A percentile compares a stretch with the other conserved stretches of the same genome.
Conservation (phyloP, 2,113 vertebrate species). For the Vulpes lagopus region DNA sequence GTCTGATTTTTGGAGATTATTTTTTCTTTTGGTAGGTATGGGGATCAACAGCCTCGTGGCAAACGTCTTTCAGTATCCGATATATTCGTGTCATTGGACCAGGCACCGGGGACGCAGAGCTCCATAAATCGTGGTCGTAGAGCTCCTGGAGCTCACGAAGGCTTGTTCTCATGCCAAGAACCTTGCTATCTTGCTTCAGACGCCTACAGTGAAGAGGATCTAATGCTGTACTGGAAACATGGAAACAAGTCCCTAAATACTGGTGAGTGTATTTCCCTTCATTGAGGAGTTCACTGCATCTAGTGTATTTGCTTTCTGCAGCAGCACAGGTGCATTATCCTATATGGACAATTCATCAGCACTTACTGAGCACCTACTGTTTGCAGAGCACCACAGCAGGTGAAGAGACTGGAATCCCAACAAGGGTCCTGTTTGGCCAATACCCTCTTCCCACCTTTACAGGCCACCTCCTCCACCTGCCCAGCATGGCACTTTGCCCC, state of each 20-base stretch:
- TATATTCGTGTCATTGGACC: not conserved
- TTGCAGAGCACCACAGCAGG: not conserved
- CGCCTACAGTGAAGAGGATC: conserved; percentile 95
- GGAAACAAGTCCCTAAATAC: conserved; percentile 94
- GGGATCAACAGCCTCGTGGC: not conserved
- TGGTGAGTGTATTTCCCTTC: conserved; percentile 93
- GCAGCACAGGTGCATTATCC: conserved; percentile 92
- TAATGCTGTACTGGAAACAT: conserved; percentile 96
- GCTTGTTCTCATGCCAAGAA: not conserved
- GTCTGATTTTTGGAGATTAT: not conserved
- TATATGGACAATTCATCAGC: not conserved
- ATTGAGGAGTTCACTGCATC: conserved; percentile 95
- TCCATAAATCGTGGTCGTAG: not conserved
- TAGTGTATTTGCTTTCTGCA: conserved; percentile 95
- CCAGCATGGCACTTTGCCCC: not conserved
- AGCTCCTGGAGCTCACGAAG: not conserved
- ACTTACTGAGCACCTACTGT: not conserved
- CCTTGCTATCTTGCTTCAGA: conserved; percentile 86
- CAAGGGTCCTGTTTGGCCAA: not conserved
- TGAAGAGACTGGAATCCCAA: not conserved
- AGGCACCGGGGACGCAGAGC: not conserved
- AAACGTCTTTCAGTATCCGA: not conserved
- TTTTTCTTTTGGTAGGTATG: not conserved
- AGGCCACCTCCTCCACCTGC: not conserved
- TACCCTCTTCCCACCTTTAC: not conserved